Base-by-base conservation (phyloP, 2,797 vertebrate genomes). In the Myripristis jacobus region DNA sequence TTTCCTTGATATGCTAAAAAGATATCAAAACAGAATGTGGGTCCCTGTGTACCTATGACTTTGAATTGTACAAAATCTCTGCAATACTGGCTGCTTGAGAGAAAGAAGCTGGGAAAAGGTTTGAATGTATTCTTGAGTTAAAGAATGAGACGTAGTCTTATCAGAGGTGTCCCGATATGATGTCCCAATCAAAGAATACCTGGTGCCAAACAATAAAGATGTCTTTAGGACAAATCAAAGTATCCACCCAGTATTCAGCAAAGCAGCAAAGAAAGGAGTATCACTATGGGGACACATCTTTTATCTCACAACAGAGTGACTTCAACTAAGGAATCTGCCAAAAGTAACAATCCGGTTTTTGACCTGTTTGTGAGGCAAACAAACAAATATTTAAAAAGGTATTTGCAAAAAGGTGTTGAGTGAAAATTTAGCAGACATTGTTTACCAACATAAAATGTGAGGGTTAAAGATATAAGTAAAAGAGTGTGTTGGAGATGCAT, bases 1-100 rank as follows among this genome's bases (percentile, higher is more conserved):
- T 52, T 34, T 3, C 41, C 6, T 31, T 53, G 43, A 55, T 31
- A 63, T 34, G 60, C 3, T 27, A 68, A 21, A 22, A 52, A 38
- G 19, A 73, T 16, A 16, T 43, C 41, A 43, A 43, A 13, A 21
- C 13, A 52, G 13, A 27, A 9, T 29, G 52, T 31, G 27, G 21
- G 13, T 43, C 56, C 38, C 36, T 25, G 36, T 54, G 25, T 54
- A 31, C 27, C 3, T 38, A 10, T 10, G 34, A 31, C 44, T 50
- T 22, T 52, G n/a, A 77, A 71, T 12, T 69, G 29, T 22, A 57
- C n/a, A 65, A 68, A 57, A 67, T 66, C 19, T 54, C 56, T 41
- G 21, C 31, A 64, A 31, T 54, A 60, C 56, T 50, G 21, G 36
- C 62, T 79, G 66, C 61, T 68, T 70, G 64, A 70, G 70, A 75